Evolutionary conservation across 2,113 vertebrate genomes (phyloP), one percentile per base, ranked within the genome.

Genomic region (Terrapene triunguis): DNA sequence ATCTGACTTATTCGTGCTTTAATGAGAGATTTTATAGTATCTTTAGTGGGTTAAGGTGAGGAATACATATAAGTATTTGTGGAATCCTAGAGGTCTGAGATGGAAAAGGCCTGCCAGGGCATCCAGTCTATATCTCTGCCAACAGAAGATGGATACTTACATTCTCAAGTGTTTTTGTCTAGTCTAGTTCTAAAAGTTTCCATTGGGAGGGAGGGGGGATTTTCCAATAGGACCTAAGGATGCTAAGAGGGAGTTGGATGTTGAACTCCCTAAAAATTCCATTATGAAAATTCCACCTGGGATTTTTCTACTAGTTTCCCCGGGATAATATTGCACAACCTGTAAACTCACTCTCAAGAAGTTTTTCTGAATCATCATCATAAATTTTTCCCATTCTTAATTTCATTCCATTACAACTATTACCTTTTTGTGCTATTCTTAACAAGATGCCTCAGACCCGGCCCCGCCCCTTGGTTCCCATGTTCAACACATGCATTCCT

Each of bases 41-140:
- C 13, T n/a, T 53, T 48, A 59, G 12, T 32, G 80, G 59, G 19
- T 29, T 0, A 0, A 65, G 82, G 24, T 50, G 55, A 69, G 78
- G 17, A 80, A 6, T 35, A 53, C 0, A 0, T 8, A 19, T 12
- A 0, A 0, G 24, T 57, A 21, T 2, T 0, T 0, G 38, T 9
- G 53, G 42, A 32, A 51, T 92, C 92, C 59, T 2, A 0, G 76
- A 55, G 10, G 22, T 42, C 0, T 80, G 2, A 0, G n/a, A 6
- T 0, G 0, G 25, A 2, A 82, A 32, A 82, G 69, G 51, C 55
- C 19, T 38, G 22, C 32, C 6, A 53, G 19, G 44, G 4, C 4
- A 3, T 62, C 44, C 88, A 51, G 65, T 12, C 4, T 42, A 16
- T 25, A 3, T 81, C 54, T 87, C 11, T 81, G 48, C 42, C 59